Conservation (phyloP, 1,140 invertebrate species). For the Melitaea cinxia region DNA sequence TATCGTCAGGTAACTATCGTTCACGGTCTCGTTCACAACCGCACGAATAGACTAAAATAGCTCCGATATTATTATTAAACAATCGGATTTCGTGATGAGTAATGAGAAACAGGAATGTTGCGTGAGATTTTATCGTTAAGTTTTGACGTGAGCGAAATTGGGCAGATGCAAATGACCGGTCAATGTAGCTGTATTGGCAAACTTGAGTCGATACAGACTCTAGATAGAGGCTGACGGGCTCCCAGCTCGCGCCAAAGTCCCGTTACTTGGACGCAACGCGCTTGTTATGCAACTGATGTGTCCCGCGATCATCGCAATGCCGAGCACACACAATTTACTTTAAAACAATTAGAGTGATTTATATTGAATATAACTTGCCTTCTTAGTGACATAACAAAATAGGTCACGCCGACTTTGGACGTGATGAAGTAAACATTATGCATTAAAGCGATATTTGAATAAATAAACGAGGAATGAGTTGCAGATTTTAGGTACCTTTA, state of each 20-base stretch:
- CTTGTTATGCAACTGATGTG: slow-evolving; percentile 73
- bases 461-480: too few species aligned
- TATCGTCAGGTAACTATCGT: slow-evolving; percentile 56
- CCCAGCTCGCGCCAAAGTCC: slow-evolving; percentile 52
- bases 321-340: slow-evolving; percentile 23
- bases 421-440: neutral
- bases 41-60: slow-evolving; percentile 48
- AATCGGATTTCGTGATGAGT: slow-evolving; percentile 55
- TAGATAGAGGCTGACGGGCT: slow-evolving; percentile 29
- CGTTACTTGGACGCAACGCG: slow-evolving; percentile 67
- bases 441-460: neutral
- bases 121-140: slow-evolving; percentile 44
- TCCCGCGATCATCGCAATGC: slow-evolving; percentile 43
- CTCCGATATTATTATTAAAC: slow-evolving; percentile 41
- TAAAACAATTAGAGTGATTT: slow-evolving; percentile 21
- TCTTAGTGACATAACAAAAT: slow-evolving; percentile 11
- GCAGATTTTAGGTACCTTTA: too few species aligned
- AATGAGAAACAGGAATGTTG: slow-evolving; percentile 54
- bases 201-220: slow-evolving; percentile 32
- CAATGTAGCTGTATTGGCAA: slow-evolving; percentile 50
- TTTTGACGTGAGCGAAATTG: slow-evolving; percentile 33
- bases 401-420: slow-evolving; percentile 1
- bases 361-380: slow-evolving; percentile 14
- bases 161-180: slow-evolving; percentile 57
- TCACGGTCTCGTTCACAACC: slow-evolving; percentile 60